Conservation (phyloP, 2,888 invertebrate genomes). For the Aethes cnicana region DNA sequence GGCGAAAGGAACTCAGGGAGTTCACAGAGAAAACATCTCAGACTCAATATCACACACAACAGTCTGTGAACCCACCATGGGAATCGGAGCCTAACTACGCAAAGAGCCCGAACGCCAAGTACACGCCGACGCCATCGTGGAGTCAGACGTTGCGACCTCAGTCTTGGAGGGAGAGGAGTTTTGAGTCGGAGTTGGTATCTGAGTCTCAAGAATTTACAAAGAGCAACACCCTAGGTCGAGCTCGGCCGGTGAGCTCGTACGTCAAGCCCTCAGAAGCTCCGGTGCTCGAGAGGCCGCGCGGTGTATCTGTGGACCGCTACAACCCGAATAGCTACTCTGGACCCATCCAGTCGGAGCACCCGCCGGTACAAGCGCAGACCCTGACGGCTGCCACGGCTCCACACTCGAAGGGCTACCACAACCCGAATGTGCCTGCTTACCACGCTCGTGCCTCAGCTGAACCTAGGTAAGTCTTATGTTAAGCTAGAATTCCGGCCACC, state of each 20-base stretch:
- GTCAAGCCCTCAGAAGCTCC: constrained; percentile 48
- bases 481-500: too few relatives aligned
- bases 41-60: constrained; percentile 54
- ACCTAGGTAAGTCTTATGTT: constrained; percentile 70
- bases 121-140: constrained; percentile 71
- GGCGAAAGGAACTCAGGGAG: constrained; percentile 76
- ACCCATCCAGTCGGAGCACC: constrained; percentile 63
- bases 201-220: constrained; percentile 71
- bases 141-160: constrained; percentile 74
- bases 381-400: constrained; percentile 64
- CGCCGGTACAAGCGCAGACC: constrained; percentile 75
- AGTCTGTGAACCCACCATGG: constrained; percentile 70
- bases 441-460: constrained; percentile 75
- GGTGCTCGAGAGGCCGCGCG: constrained; percentile 63
- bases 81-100: constrained; percentile 61
- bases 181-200: constrained; percentile 64
- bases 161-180: constrained; percentile 73
- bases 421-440: constrained; percentile 76
- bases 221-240: constrained; percentile 67
- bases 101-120: constrained; percentile 51
- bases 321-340: constrained; percentile 71
- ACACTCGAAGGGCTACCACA: constrained; percentile 61
- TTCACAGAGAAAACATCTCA: constrained; percentile 72
- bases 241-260: constrained; percentile 68
- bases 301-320: constrained; percentile 75